phyloP scores from a whole-genome alignment of 2,797 vertebrate species.

The Corythornis leucogaster region DNA sequence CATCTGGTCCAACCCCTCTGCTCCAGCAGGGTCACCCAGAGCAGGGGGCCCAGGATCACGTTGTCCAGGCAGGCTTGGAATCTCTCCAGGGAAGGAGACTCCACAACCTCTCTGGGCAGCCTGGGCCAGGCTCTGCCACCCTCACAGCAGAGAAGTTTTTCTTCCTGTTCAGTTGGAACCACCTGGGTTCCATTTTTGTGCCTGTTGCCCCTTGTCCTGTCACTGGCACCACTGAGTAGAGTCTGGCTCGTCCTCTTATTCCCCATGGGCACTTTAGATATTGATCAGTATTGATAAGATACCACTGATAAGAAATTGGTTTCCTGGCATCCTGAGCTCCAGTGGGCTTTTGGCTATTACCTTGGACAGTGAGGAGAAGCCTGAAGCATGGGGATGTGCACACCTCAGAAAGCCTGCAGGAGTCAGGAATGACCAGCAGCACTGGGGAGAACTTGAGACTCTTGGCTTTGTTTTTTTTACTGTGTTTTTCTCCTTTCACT shows the following conservation, averaged over 20 bases:
- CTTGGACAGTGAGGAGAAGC: not conserved
- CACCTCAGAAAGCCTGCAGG: not conserved
- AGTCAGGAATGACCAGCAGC: rapidly evolving
- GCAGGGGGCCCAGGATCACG: too few relatives aligned
- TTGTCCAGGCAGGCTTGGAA: too few relatives aligned
- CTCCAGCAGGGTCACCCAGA: not conserved
- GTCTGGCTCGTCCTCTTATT: not conserved
- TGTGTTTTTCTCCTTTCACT: not conserved
- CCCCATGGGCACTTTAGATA: not conserved
- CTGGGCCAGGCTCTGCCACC: not conserved
- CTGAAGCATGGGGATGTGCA: not conserved
- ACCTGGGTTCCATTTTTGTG: too few relatives aligned
- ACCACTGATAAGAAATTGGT: not conserved
- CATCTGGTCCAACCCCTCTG: not conserved
- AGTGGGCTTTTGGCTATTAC: not conserved
- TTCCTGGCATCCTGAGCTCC: rapidly evolving
- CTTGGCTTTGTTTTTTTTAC: not conserved
- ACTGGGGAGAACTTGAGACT: not conserved
- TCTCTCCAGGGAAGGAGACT: too few relatives aligned
- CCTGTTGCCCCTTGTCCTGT: not conserved
- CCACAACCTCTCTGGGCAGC: too few relatives aligned
- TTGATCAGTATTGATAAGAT: not conserved
- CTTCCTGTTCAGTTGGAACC: not conserved
- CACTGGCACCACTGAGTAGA: not conserved
- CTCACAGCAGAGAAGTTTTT: not conserved